These are phyloP conservation scores for Thunnus albacares DNA, from an alignment of 2,797 vertebrate species.

Conservation along the genomic window DNA sequence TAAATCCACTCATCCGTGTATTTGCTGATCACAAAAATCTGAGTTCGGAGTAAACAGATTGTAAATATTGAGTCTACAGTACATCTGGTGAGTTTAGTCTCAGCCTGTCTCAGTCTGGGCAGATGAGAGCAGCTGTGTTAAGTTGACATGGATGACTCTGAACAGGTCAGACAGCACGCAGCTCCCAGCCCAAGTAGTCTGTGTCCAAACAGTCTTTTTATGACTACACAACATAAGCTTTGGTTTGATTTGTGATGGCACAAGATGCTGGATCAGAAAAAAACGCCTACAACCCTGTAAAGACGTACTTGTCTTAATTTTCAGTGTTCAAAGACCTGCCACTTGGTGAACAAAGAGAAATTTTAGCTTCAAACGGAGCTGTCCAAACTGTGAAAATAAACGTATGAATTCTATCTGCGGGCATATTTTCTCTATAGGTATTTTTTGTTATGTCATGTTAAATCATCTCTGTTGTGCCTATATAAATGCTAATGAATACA, in stretches of 20 bases:
- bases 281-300: not conserved
- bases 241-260: constrained; percentile 6
- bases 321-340: not conserved
- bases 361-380: constrained; percentile 6
- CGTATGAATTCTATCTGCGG: not conserved
- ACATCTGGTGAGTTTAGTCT: constrained; percentile 59
- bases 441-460: not conserved
- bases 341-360: constrained; percentile 15
- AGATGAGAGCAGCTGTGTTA: constrained; percentile 57
- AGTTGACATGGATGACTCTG: constrained; percentile 49
- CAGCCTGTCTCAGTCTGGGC: constrained; percentile 18
- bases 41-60: constrained; percentile 47
- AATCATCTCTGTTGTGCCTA: not conserved
- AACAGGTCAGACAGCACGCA: constrained; percentile 28
- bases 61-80: constrained; percentile 73
- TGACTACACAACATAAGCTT: constrained; percentile 6
- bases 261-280: not conserved
- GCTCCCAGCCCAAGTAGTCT: constrained; percentile 1
- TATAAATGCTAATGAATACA: constrained; percentile 23
- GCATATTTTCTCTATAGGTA: not conserved
- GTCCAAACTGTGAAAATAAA: constrained; percentile 8
- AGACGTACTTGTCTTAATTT: constrained; percentile 3
- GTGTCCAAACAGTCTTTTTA: constrained; percentile 16
- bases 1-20: constrained; percentile 34
- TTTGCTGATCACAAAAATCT: constrained; percentile 41